phyloP scores from a whole-genome alignment of 2,888 invertebrate genomes.

The Caenorhabditis sp. region DNA sequence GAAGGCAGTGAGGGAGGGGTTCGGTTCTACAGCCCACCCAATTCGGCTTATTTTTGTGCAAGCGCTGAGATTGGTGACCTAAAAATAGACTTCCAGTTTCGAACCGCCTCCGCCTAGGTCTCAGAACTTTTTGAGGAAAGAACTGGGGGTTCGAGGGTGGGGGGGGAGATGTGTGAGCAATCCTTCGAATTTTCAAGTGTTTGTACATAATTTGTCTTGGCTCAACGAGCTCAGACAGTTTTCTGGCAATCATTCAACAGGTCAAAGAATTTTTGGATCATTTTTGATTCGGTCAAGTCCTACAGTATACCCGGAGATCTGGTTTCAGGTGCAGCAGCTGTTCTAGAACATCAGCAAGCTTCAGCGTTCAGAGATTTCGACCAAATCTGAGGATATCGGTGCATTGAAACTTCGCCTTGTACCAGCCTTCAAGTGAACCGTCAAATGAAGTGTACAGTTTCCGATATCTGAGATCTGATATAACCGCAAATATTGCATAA shows the following conservation, averaged over 20 bases:
- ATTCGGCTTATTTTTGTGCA: constrained; percentile 54
- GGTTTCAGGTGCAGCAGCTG: no score
- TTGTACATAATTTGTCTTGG: constrained; percentile 24
- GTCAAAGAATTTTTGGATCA: not conserved
- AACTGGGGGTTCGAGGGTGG: constrained; percentile 2
- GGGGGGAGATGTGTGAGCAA: constrained; percentile 26
- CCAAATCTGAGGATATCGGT: not conserved
- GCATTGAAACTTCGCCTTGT: no score
- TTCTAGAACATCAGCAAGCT: no score
- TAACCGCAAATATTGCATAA: constrained; percentile 3
- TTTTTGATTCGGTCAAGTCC: no score
- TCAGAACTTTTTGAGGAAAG: constrained; percentile 5
- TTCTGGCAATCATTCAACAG: not conserved
- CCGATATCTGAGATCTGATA: not conserved
- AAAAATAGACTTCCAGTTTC: constrained; percentile 34
- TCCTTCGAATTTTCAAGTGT: constrained; percentile 38
- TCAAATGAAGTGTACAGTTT: not conserved
- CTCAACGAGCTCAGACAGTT: not conserved
- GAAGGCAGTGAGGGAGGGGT: constrained; percentile 16
- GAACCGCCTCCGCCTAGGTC: not conserved
- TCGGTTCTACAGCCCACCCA: constrained; percentile 26
- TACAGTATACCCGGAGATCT: no score
- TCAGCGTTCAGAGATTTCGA: not conserved
- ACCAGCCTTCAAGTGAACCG: no score
- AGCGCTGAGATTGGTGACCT: constrained; percentile 49